A percentile compares a stretch with the other conserved stretches of the same genome.
phyloP scores from a whole-genome alignment of 2,888 invertebrate genomes.

The Heliconius ethilla region DNA sequence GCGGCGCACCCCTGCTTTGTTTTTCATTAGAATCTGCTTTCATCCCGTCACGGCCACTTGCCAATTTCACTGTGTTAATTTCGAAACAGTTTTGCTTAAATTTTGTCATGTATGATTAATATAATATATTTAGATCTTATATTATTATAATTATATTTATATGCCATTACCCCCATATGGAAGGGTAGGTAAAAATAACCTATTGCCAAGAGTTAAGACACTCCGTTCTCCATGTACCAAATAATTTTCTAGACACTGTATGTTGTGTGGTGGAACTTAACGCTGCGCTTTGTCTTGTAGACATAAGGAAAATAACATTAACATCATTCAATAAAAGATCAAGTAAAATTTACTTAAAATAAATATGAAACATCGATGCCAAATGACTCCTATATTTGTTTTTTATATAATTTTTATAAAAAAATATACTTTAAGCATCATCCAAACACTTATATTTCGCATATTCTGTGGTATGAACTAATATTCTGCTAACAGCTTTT shows the following conservation, averaged over 20 bases:
- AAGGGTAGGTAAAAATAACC: background rate
- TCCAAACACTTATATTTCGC: background rate
- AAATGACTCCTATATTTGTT: background rate
- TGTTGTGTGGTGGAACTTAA: too few species aligned
- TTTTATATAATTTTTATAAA: background rate
- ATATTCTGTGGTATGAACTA: background rate
- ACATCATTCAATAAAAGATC: too few species aligned
- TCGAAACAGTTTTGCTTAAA: constrained; percentile 13
- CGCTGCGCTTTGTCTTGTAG: too few species aligned
- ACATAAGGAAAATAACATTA: too few species aligned
- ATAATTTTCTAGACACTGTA: background rate
- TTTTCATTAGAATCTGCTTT: constrained; percentile 70
- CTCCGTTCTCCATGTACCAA: background rate
- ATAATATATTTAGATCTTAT: background rate
- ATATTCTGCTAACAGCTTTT: background rate
- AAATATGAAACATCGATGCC: too few species aligned
- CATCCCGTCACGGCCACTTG: constrained; percentile 44
- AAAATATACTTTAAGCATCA: background rate
- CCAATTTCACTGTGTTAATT: constrained; percentile 26
- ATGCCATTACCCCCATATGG: background rate
- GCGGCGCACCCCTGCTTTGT: constrained; percentile 62
- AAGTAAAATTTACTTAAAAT: too few species aligned
- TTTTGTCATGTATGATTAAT: background rate
- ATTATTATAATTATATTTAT: background rate
- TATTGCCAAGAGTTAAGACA: background rate